Conservation (phyloP, 2,888 invertebrate genomes). For the Troides oblongomaculatus region DNA sequence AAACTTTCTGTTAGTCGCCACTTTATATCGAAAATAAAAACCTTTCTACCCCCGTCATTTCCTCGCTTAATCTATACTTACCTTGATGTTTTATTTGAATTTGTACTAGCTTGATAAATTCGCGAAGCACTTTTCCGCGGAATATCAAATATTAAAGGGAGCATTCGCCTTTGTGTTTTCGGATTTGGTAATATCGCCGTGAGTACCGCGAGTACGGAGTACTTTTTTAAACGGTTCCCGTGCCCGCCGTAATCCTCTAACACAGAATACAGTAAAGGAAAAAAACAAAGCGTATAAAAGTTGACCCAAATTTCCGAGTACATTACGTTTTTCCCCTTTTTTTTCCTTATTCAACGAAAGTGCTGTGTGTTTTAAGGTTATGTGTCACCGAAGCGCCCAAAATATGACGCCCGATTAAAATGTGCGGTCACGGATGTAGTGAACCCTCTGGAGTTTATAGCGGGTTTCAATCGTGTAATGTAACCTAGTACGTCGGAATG, state of each 20-base stretch:
- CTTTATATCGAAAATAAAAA: no score
- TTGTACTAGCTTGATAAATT: conserved; percentile 6
- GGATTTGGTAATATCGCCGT: conserved; percentile 10
- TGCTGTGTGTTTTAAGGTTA: conserved; percentile 14
- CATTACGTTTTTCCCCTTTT: conserved; percentile 16
- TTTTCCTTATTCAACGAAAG: conserved; percentile 25
- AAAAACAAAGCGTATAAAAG: conserved; percentile 21
- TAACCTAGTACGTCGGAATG: neutral
- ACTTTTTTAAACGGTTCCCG: conserved; percentile 10
- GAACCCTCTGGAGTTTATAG: conserved; percentile 3
- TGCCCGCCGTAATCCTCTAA: conserved; percentile 24
- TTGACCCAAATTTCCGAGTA: conserved; percentile 28
- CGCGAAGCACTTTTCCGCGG: conserved; percentile 3
- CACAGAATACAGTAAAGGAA: conserved; percentile 14
- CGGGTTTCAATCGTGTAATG: neutral
- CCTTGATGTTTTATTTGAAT: conserved; percentile 14
- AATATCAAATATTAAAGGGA: conserved; percentile 23
- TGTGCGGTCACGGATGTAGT: conserved; percentile 13
- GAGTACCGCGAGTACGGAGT: conserved; percentile 1
- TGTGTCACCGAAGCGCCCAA: conserved; percentile 12
- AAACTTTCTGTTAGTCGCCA: no score
- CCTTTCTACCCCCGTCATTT: conserved; percentile 1
- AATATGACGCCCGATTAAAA: conserved; percentile 23
- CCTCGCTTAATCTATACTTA: neutral
- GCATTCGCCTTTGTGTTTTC: conserved; percentile 7